Percentiles rank a stretch among this genome's conserved stretches.
Conservation (phyloP, 2,797 vertebrate genomes). For the Acomys russatus region DNA sequence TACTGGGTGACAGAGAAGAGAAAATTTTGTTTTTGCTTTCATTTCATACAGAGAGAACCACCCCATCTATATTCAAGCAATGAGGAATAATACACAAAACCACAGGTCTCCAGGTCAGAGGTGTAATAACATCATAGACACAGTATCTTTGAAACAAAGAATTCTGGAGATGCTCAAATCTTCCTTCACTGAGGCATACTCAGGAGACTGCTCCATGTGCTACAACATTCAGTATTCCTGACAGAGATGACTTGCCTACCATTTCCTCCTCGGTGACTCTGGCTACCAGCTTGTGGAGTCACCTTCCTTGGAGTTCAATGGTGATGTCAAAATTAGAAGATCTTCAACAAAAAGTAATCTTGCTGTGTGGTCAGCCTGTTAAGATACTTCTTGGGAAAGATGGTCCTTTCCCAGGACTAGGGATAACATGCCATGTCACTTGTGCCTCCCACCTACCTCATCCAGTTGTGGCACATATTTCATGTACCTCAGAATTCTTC, state of each 20-base stretch:
- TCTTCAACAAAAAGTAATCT: neutral
- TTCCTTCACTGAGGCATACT: neutral
- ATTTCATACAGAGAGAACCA: neutral
- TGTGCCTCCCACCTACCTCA: neutral
- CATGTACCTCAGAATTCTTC: neutral
- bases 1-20: neutral
- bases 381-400: neutral
- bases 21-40: neutral
- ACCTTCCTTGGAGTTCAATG: neutral
- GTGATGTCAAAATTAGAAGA: neutral
- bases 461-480: rapidly evolving
- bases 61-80: neutral
- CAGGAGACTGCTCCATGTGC: neutral
- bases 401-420: neutral
- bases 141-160: neutral
- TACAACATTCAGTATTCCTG: neutral
- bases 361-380: no score
- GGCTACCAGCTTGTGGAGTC: neutral
- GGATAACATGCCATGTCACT: neutral
- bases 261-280: neutral
- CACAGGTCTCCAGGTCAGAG: neutral
- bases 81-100: neutral
- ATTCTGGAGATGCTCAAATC: neutral
- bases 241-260: neutral
- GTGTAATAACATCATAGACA: no score